phyloP scores from a whole-genome alignment of 2,797 vertebrate species.

The Cygnus olor region DNA sequence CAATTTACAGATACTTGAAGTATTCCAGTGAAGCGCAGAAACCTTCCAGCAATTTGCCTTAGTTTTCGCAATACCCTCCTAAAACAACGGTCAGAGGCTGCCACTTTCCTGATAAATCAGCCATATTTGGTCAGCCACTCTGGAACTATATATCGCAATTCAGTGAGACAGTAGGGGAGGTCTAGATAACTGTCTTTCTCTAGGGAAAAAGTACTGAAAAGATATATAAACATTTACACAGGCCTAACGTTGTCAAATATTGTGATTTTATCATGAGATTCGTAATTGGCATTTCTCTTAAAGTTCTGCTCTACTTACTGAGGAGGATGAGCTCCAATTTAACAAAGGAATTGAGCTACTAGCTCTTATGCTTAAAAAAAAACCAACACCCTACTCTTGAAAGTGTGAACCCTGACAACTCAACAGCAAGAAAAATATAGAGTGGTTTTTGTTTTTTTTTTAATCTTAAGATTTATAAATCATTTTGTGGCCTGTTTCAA shows the following conservation, averaged over 20 bases:
- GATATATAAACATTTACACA: background rate
- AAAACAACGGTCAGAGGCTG: background rate
- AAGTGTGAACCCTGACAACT: conserved; percentile 35
- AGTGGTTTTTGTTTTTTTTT: background rate
- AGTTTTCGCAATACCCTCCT: background rate
- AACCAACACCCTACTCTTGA: background rate
- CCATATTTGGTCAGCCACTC: background rate
- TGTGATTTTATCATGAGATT: conserved; percentile 10
- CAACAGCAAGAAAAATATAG: conserved; percentile 26
- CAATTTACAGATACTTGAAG: background rate
- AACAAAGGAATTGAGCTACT: conserved; percentile 28
- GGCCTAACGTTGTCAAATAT: background rate
- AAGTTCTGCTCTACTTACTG: conserved; percentile 7
- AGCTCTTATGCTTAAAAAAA: background rate
- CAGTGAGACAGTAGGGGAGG: background rate
- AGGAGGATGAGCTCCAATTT: conserved; percentile 6
- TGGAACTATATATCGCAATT: background rate
- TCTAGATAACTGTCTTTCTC: background rate
- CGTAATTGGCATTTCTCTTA: background rate
- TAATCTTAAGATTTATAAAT: background rate
- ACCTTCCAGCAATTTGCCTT: background rate
- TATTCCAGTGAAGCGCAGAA: background rate
- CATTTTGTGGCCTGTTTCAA: conserved; percentile 21
- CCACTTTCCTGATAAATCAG: conserved; percentile 6
- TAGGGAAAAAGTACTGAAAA: background rate